A percentile compares a stretch with the other conserved stretches of the same genome.
Conservation (phyloP, 1,140 invertebrate genomes). For the Cheumatopsyche charites region DNA sequence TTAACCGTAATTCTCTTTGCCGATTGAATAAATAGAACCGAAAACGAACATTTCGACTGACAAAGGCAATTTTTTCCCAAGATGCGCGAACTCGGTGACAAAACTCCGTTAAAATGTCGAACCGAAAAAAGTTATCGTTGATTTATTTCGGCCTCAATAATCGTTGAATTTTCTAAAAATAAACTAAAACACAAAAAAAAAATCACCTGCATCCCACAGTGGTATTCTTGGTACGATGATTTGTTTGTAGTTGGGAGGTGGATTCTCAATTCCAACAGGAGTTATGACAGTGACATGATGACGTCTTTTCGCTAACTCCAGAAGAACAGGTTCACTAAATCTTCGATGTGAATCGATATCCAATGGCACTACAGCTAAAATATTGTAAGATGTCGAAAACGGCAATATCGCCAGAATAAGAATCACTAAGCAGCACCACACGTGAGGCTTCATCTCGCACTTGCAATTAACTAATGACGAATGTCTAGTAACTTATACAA, state of each 20-base stretch:
- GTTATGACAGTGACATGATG: constrained; percentile 43
- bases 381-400: constrained; percentile 23
- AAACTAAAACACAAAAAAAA: no score
- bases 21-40: no score
- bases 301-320: constrained; percentile 38
- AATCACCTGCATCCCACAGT: constrained; percentile 36
- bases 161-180: no score
- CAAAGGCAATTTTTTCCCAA: no score
- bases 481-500: not conserved
- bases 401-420: constrained; percentile 4
- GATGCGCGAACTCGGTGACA: no score
- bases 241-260: constrained; percentile 35
- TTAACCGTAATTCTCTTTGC: no score
- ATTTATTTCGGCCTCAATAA: no score
- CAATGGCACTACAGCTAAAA: constrained; percentile 42
- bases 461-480: not conserved
- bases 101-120: no score
- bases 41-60: no score
- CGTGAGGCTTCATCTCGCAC: not conserved
- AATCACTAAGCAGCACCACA: constrained; percentile 1
- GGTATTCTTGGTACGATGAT: constrained; percentile 39
- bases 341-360: constrained; percentile 41
- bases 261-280: constrained; percentile 32
- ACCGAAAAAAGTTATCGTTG: no score
- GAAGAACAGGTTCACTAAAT: constrained; percentile 39